Percentiles rank a stretch among this genome's conserved stretches.
Conservation (phyloP, 2,888 invertebrate species). For the Dione juno region DNA sequence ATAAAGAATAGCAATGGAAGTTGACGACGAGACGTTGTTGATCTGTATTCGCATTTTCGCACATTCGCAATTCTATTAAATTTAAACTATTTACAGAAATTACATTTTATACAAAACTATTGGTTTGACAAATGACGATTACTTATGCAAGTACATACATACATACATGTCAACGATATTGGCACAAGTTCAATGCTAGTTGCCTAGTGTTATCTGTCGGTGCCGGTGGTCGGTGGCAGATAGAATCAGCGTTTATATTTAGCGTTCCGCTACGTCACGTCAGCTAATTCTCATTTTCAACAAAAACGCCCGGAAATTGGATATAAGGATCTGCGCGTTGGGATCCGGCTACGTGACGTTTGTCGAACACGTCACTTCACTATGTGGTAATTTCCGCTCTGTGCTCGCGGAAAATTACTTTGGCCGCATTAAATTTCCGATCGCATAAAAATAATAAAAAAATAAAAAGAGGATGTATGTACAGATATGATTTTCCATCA, state of each 20-base stretch:
- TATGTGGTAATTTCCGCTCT: constrained; percentile 83
- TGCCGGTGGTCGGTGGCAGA: constrained; percentile 44
- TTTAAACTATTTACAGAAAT: too few species aligned
- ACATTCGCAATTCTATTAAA: too few species aligned
- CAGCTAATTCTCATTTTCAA: constrained; percentile 82
- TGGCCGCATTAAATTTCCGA: constrained; percentile 81
- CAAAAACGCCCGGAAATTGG: constrained; percentile 83
- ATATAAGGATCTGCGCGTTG: constrained; percentile 81
- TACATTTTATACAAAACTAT: background rate
- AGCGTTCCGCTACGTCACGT: constrained; percentile 77
- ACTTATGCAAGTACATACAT: background rate
- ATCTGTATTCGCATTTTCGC: too few species aligned
- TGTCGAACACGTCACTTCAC: constrained; percentile 83
- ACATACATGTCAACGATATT: background rate
- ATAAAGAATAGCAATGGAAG: too few species aligned
- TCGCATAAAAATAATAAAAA: constrained; percentile 70
- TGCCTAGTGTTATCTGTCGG: constrained; percentile 11
- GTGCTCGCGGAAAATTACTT: constrained; percentile 82
- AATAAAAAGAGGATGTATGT: constrained; percentile 40
- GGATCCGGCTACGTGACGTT: constrained; percentile 83
- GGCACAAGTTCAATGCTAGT: background rate
- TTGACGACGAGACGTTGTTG: too few species aligned
- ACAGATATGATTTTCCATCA: constrained; percentile 16
- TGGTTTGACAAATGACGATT: background rate
- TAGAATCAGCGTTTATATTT: constrained; percentile 64